Percentiles rank a stretch among this genome's conserved stretches.
phyloP scores from a whole-genome alignment of 2,888 invertebrate genomes.

The Polymixis lichenea region DNA sequence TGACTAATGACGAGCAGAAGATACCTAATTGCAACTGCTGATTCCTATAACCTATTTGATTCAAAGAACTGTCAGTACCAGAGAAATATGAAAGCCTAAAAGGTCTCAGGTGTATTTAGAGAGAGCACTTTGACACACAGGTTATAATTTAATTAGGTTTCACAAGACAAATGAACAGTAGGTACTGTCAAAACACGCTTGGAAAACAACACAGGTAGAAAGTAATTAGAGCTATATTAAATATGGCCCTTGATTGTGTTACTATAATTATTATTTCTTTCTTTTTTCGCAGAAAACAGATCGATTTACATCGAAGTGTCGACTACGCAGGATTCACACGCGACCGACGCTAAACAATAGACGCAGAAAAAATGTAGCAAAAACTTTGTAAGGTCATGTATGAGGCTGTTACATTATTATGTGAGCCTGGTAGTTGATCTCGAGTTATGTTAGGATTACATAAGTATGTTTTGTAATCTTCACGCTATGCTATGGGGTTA shows the following conservation, averaged over 20 bases:
- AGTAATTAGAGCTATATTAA: conserved; percentile 17
- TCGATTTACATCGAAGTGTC: conserved; percentile 34
- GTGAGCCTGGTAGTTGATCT: conserved; percentile 22
- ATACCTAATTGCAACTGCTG: background rate
- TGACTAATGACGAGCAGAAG: background rate
- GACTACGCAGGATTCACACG: conserved; percentile 61
- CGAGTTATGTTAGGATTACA: conserved; percentile 2
- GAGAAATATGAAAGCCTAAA: background rate
- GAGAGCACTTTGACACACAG: background rate
- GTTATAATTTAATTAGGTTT: background rate
- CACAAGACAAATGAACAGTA: background rate
- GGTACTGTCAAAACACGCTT: background rate
- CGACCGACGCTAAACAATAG: conserved; percentile 54
- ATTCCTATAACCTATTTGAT: background rate
- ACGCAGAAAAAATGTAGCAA: conserved; percentile 56
- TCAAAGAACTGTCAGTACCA: conserved; percentile 2
- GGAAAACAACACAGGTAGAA: background rate
- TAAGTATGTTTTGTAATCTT: conserved; percentile 1
- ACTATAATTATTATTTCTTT: background rate
- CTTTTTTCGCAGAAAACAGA: conserved; percentile 18
- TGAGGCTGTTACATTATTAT: conserved; percentile 21
- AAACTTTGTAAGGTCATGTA: conserved; percentile 56
- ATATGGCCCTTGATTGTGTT: background rate
- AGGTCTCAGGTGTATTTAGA: background rate
- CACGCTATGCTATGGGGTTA: too few relatives aligned